Evolutionary conservation across 2,797 vertebrate genomes (phyloP).

Genomic region (Gallinago nigripennis): DNA sequence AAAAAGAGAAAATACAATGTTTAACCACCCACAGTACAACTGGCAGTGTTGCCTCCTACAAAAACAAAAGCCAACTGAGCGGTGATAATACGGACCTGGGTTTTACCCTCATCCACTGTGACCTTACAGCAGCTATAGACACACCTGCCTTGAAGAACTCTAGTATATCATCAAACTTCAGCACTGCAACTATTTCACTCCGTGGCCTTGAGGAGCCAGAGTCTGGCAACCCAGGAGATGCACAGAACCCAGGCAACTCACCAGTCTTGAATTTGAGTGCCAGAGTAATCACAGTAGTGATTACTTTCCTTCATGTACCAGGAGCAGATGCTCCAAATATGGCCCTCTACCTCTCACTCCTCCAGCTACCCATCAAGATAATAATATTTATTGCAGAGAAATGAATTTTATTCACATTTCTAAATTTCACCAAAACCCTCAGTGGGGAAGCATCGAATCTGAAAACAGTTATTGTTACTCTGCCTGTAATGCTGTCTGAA

Average conservation of each 20-base stretch:
- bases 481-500: background rate
- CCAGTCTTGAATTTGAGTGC: background rate
- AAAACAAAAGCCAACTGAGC: rapidly evolving
- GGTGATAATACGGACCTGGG: rapidly evolving
- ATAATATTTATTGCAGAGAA: background rate
- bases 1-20: background rate
- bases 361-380: background rate
- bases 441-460: background rate
- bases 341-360: background rate
- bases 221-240: background rate
- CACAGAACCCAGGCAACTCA: background rate
- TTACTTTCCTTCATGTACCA: background rate
- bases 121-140: background rate
- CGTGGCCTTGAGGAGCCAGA: background rate
- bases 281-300: background rate
- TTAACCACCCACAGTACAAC: background rate
- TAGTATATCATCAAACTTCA: background rate
- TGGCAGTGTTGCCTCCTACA: rapidly evolving
- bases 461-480: background rate
- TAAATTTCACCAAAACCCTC: background rate
- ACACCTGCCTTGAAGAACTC: background rate
- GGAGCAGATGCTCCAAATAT: background rate
- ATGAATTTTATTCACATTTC: background rate
- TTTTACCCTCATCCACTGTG: background rate
- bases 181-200: background rate